Conservation (phyloP, 2,888 invertebrate species). For the Gibbula magus region DNA sequence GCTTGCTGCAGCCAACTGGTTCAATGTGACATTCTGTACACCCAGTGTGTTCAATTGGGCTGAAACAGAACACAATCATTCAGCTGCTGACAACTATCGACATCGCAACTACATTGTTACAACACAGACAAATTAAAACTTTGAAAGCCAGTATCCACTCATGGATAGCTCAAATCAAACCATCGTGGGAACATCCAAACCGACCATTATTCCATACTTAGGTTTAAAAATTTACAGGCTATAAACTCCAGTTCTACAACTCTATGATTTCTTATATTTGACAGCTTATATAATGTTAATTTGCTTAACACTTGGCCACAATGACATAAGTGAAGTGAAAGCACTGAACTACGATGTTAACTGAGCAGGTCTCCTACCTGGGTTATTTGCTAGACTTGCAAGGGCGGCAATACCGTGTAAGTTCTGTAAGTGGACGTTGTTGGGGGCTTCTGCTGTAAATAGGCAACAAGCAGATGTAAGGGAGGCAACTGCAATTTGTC, state of each 20-base stretch:
- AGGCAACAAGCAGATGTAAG: neutral
- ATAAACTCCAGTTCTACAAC: too few species aligned
- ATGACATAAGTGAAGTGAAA: neutral
- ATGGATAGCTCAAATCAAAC: too few species aligned
- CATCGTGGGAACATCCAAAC: too few species aligned
- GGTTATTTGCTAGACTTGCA: constrained; percentile 76
- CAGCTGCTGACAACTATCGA: too few species aligned
- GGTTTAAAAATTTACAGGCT: too few species aligned
- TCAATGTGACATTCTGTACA: constrained; percentile 90
- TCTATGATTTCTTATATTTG: too few species aligned
- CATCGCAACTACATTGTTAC: too few species aligned
- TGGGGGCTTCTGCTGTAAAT: constrained; percentile 63
- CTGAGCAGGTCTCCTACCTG: constrained; percentile 58
- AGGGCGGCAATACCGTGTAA: constrained; percentile 82
- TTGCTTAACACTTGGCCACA: neutral
- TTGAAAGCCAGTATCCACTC: too few species aligned
- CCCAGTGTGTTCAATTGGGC: constrained; percentile 49
- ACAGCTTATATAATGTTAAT: too few species aligned
- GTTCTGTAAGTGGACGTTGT: constrained; percentile 73
- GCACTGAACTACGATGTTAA: neutral
- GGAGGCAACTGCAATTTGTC: neutral
- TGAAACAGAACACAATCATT: constrained; percentile 22
- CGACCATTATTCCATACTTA: too few species aligned
- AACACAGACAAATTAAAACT: too few species aligned
- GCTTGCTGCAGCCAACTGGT: constrained; percentile 57